phyloP scores from a whole-genome alignment of 2,797 vertebrate species.

The Trachurus trachurus region DNA sequence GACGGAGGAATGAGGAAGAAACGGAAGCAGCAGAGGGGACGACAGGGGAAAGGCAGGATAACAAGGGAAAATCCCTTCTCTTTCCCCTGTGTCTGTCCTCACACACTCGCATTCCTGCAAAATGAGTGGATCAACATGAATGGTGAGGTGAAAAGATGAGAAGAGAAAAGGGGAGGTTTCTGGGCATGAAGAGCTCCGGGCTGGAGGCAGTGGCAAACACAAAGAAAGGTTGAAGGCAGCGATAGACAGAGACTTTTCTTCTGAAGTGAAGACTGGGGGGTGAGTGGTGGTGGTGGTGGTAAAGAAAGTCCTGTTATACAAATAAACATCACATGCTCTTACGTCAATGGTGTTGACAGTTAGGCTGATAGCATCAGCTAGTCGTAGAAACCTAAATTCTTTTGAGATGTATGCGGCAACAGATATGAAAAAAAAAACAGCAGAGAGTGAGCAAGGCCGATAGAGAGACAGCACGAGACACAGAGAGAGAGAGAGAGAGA shows the following conservation, averaged over 20 bases:
- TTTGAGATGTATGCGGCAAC: conserved; percentile 22
- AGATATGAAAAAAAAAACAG: conserved; percentile 41
- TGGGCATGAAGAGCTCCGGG: conserved; percentile 42
- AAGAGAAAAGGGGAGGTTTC: conserved; percentile 38
- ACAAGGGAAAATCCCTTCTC: conserved; percentile 86
- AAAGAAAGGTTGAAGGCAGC: conserved; percentile 35
- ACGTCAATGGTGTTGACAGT: conserved; percentile 63
- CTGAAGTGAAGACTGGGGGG: conserved; percentile 2
- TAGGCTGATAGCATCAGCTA: conserved; percentile 53
- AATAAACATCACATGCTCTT: conserved; percentile 40
- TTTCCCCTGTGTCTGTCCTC: conserved; percentile 76
- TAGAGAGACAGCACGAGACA: conserved; percentile 18
- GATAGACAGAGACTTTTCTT: conserved; percentile 25
- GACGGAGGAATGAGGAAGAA: conserved; percentile 64
- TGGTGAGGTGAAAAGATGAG: conserved; percentile 47
- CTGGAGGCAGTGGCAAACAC: conserved; percentile 44
- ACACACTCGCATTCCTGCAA: conserved; percentile 73
- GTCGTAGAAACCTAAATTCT: conserved; percentile 44
- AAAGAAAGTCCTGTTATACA: conserved; percentile 38
- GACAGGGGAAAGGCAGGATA: conserved; percentile 79
- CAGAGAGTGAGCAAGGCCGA: conserved; percentile 35
- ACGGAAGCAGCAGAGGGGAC: conserved; percentile 69
- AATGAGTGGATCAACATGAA: conserved; percentile 65
- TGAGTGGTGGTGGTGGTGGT: background rate
- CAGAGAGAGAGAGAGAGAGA: conserved; percentile 32